Conservation (phyloP, 2,113 vertebrate species). For the Lycaon pictus region DNA sequence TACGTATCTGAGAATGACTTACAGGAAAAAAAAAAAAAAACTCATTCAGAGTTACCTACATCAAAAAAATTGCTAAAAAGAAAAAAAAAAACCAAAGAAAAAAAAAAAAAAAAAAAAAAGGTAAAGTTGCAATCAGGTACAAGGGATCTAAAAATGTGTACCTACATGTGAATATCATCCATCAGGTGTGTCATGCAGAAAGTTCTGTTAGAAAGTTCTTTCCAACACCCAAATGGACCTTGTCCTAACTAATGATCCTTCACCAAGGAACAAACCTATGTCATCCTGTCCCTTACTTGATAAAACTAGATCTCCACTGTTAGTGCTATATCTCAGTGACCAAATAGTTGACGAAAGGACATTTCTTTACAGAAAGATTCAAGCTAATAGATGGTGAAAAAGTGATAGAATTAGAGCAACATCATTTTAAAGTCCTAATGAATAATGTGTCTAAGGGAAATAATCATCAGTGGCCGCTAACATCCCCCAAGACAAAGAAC, state of each 20-base stretch:
- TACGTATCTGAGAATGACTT: background rate
- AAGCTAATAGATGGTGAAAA: background rate
- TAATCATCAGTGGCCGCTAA: background rate
- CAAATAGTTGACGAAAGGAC: background rate
- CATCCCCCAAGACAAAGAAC: background rate
- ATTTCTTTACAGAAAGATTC: background rate
- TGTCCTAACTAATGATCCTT: background rate
- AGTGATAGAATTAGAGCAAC: background rate
- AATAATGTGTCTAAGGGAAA: background rate
- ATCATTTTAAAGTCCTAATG: background rate
- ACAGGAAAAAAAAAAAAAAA: background rate
- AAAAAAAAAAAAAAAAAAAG: background rate
- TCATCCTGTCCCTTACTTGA: background rate
- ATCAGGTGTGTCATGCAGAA: background rate
- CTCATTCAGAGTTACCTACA: background rate
- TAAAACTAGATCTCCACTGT: background rate
- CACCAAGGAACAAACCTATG: background rate
- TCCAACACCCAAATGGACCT: background rate
- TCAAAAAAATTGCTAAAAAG: too few relatives aligned
- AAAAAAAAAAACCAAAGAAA: too few relatives aligned
- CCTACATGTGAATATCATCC: background rate
- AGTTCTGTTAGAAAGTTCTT: constrained; percentile 7
- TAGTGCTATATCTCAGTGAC: background rate
- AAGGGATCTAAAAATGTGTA: background rate
- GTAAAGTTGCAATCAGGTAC: background rate